Conservation (phyloP, 2,113 vertebrate genomes). For the Mobula hypostoma region DNA sequence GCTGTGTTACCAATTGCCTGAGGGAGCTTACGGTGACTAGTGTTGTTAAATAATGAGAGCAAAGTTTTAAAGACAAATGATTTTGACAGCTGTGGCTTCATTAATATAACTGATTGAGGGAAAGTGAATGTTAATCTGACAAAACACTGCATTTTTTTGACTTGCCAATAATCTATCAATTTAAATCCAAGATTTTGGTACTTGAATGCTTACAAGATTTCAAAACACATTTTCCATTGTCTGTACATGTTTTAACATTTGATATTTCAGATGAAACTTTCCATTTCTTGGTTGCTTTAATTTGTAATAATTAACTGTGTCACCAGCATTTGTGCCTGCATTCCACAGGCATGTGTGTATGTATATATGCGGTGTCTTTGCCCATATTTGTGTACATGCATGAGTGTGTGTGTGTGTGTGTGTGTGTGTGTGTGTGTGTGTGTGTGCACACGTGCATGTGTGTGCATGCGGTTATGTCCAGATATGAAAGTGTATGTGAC, state of each 20-base stretch:
- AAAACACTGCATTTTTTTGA: neutral
- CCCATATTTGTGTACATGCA: neutral
- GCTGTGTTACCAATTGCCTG: conserved; percentile 22
- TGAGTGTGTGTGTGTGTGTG: neutral
- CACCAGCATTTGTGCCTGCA: neutral
- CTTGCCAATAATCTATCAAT: neutral
- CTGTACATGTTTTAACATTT: neutral
- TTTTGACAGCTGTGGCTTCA: neutral
- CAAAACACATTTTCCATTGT: conserved; percentile 12
- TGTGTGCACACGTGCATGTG: too few relatives aligned
- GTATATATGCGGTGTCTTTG: too few relatives aligned
- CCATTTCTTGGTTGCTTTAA: neutral
- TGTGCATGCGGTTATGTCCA: too few relatives aligned
- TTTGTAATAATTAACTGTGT: neutral
- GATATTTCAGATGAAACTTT: neutral
- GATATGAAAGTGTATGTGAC: too few relatives aligned
- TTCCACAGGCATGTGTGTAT: too few relatives aligned
- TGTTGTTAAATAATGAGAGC: neutral
- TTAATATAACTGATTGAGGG: conserved; percentile 31
- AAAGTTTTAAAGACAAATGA: conserved; percentile 4
- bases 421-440: neutral
- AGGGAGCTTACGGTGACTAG: conserved; percentile 9
- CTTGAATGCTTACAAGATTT: neutral
- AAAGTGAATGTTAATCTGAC: conserved; percentile 8
- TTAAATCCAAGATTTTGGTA: neutral